Evolutionary conservation across 2,888 invertebrate species (phyloP), one percentile per base, ranked within the genome.

Genomic region (Aphodius sticticus): DNA sequence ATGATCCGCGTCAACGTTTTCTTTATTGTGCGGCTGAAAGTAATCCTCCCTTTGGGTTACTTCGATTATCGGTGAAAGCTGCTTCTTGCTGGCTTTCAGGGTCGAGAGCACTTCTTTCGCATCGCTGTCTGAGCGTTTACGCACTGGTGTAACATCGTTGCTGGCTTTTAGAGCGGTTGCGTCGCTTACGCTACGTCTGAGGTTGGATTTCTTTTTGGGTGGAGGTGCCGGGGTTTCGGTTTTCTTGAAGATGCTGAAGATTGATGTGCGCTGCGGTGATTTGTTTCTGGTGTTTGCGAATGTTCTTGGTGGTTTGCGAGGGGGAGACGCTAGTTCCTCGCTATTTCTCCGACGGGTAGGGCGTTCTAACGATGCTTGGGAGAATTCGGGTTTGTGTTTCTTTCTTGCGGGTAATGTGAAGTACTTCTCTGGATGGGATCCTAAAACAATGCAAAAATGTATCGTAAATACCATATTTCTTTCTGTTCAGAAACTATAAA

Each of bases 1-100:
- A 16, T 81, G 76, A 53, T 81, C 77, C 16, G 84, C 69, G 35
- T 80, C 77, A 5, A 83, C 83, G 76, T 85, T 86, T 84, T 82
- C 86, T 84, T 79, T 85, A 81, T 76, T 80, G 71, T 69, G 81
- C 6, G 76, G n/a, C 6, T 77, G 78, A 83, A 94, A 94, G 85
- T 93, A 94, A 86, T 94, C 94, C 84, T 94, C 94, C 82, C 93
- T 91, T 15, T 93, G 94, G 12, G 94, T 92, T 82, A 93, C 93
- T 89, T 96, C 96, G 82, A 95, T 95, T 77, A 96, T 96, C 0
- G 96, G 96, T 7, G 95, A 95, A 16, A 96, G 87, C 85, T 95
- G 95, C 79, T 93, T 91, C 86, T 94, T 94, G 37, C 16, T 77
- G 91, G 87, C 82, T 91, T 91, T 83, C 81, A 82, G 26, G 77